A percentile compares a stretch with the other conserved stretches of the same genome.
These are phyloP conservation scores for Dryococelus australis DNA, from an alignment of 2,888 invertebrate species.

Conservation along the genomic window DNA sequence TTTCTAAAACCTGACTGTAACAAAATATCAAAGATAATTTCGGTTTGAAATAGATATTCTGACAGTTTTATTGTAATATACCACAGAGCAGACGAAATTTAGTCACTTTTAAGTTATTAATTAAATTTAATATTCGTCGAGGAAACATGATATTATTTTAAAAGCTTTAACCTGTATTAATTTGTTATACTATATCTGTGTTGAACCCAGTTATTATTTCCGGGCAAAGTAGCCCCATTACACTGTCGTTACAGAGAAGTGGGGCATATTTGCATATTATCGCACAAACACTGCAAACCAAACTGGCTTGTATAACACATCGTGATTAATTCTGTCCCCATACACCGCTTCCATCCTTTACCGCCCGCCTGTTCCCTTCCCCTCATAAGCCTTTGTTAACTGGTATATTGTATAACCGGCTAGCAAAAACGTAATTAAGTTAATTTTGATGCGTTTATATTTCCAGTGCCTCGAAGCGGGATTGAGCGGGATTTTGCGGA, in stretches of 20 bases:
- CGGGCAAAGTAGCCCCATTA: neutral
- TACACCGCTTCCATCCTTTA: neutral
- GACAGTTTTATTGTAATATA: too few relatives aligned
- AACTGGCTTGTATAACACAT: neutral
- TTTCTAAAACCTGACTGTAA: too few relatives aligned
- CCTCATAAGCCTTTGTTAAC: neutral
- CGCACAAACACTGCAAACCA: neutral
- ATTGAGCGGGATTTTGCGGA: conserved; percentile 28
- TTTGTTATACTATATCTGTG: neutral
- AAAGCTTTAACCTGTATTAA: neutral
- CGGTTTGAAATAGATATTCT: too few relatives aligned
- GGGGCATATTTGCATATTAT: neutral
- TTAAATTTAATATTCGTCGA: neutral
- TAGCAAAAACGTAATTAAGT: conserved; percentile 16
- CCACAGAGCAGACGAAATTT: too few relatives aligned
- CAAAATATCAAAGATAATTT: too few relatives aligned
- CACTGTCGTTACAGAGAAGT: neutral
- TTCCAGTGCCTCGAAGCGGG: neutral
- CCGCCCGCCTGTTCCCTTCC: neutral
- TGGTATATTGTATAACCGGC: neutral
- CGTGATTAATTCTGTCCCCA: neutral
- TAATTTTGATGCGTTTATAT: conserved; percentile 30
- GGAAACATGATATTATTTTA: neutral
- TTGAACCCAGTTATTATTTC: neutral
- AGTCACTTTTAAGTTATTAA: too few relatives aligned